Percentiles rank a stretch among this genome's conserved stretches.
These are phyloP conservation scores for Lonchura striata DNA, from an alignment of 2,113 vertebrate genomes.

Conservation along the genomic window DNA sequence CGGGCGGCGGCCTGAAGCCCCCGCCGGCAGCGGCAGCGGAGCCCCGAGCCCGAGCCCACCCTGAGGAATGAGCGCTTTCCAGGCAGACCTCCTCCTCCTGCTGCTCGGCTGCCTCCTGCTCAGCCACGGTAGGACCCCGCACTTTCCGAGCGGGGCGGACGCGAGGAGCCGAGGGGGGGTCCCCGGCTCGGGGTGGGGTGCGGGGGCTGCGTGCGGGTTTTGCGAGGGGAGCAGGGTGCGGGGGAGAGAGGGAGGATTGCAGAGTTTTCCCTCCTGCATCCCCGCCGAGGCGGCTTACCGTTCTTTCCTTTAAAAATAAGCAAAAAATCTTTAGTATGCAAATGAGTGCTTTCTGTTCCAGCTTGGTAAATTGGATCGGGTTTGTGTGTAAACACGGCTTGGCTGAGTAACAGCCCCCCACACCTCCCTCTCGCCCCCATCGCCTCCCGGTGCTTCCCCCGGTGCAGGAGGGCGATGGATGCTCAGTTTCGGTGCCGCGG, in stretches of 20 bases:
- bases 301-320: background rate
- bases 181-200: background rate
- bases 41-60: slow-evolving; percentile 26
- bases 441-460: background rate
- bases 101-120: slow-evolving; percentile 71
- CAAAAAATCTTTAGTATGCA: slow-evolving; percentile 23
- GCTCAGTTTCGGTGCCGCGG: background rate
- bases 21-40: background rate
- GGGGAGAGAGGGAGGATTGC: background rate
- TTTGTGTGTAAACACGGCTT: background rate
- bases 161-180: background rate
- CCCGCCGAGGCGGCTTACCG: background rate
- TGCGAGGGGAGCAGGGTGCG: background rate
- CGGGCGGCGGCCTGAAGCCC: slow-evolving; percentile 13
- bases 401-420: background rate
- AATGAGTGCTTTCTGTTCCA: slow-evolving; percentile 41
- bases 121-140: slow-evolving; percentile 73
- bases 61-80: slow-evolving; percentile 73
- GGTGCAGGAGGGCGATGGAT: background rate
- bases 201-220: background rate
- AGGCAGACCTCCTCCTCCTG: slow-evolving; percentile 69
- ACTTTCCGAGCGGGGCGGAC: slow-evolving; percentile 41
- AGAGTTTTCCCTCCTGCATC: background rate
- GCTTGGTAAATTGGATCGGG: slow-evolving; percentile 31
- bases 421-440: background rate